Evolutionary conservation across 2,888 invertebrate genomes (phyloP).

Genomic region (Ligdia adustata): DNA sequence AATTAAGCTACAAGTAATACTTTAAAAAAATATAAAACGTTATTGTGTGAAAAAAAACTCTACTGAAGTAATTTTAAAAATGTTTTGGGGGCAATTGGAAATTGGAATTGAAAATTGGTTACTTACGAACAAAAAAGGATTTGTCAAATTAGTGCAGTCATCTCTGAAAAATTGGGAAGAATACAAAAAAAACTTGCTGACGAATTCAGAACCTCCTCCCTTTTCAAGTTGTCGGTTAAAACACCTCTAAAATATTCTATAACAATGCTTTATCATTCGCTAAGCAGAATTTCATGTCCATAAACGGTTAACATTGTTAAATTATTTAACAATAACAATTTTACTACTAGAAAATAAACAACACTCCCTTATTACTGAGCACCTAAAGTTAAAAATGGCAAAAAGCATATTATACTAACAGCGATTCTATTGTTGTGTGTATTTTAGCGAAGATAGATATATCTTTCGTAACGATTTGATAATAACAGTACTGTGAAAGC

Average conservation of each 20-base stretch:
- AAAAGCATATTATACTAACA: background rate
- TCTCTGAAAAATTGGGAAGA: no score
- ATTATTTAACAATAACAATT: constrained; percentile 17
- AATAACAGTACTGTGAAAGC: constrained; percentile 63
- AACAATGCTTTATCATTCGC: constrained; percentile 11
- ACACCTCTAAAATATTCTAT: background rate
- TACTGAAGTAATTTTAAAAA: no score
- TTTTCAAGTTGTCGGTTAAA: no score
- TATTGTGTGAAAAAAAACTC: no score
- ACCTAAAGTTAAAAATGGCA: constrained; percentile 16
- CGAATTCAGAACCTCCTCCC: no score
- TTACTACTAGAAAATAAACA: background rate
- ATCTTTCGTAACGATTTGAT: constrained; percentile 56
- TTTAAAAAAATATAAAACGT: no score
- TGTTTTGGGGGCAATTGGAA: no score
- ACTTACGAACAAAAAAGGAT: no score
- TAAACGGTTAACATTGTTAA: constrained; percentile 12
- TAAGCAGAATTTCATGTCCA: constrained; percentile 9
- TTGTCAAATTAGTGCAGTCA: no score
- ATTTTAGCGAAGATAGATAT: constrained; percentile 22
- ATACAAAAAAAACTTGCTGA: no score
- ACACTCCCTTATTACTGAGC: background rate
- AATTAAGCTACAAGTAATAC: no score
- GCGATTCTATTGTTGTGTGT: constrained; percentile 8
- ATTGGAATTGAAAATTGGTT: no score